phyloP scores from a whole-genome alignment of 2,888 invertebrate genomes.

The Cheilosia impressa region DNA sequence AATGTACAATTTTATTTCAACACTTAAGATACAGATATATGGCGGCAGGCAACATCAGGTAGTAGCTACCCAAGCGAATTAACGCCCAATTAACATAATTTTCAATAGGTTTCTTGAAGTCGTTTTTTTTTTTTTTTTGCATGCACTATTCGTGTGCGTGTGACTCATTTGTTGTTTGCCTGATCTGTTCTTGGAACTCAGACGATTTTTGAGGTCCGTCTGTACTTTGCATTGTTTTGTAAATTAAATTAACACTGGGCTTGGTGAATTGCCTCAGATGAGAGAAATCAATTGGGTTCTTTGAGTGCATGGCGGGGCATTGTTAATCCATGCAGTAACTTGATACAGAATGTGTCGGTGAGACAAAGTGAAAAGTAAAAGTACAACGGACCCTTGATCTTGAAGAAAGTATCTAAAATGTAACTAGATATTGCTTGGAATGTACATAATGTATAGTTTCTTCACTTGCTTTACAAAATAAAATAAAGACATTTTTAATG shows the following conservation, averaged over 20 bases:
- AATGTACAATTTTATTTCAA: not conserved
- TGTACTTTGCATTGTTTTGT: not conserved
- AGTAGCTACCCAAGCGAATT: no score
- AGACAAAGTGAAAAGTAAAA: no score
- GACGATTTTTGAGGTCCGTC: not conserved
- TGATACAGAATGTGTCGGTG: not conserved
- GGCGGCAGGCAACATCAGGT: no score
- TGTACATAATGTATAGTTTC: no score
- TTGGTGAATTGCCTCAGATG: not conserved
- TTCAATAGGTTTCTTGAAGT: not conserved
- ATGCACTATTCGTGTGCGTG: not conserved
- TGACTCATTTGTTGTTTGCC: constrained; percentile 21
- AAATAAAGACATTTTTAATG: no score
- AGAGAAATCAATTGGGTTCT: not conserved
- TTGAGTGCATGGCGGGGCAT: not conserved
- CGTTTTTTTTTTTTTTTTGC: not conserved
- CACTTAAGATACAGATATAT: not conserved
- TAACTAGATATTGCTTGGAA: no score
- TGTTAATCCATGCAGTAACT: not conserved
- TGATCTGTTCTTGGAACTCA: constrained; percentile 4
- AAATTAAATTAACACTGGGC: not conserved
- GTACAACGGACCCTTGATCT: no score
- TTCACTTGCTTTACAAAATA: no score
- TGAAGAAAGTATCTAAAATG: no score
- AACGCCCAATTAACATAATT: not conserved